Evolutionary conservation across 2,797 vertebrate genomes (phyloP).

Genomic region (Coregonus sp.): DNA sequence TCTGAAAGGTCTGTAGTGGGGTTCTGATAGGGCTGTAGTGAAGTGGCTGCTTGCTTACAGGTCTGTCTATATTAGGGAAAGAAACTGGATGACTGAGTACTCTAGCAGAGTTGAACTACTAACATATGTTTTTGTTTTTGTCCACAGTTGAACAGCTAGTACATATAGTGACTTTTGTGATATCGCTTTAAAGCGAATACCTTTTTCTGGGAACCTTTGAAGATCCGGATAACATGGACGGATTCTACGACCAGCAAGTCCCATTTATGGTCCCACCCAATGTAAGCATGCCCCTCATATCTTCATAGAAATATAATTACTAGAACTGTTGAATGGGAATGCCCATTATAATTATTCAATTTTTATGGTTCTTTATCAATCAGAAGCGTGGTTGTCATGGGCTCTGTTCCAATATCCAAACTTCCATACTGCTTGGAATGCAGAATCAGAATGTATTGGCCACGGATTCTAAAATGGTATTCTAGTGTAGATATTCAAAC

Average conservation of each 20-base stretch:
- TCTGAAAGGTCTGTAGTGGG: background rate
- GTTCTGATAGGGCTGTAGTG: background rate
- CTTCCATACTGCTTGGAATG: background rate
- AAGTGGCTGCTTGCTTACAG: background rate
- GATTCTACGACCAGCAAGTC: constrained; percentile 97
- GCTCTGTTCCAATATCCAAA: background rate
- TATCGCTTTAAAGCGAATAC: constrained; percentile 67
- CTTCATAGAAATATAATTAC: background rate
- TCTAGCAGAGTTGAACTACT: background rate
- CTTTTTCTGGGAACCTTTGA: constrained; percentile 54
- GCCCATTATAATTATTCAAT: background rate
- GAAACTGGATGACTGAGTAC: background rate
- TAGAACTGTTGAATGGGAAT: background rate
- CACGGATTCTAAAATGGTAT: background rate
- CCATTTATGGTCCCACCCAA: constrained; percentile 89
- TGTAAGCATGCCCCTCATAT: constrained; percentile 76
- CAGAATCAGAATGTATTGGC: background rate
- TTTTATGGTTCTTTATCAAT: background rate
- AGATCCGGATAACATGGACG: constrained; percentile 85
- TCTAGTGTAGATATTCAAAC: background rate
- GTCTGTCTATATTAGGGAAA: background rate
- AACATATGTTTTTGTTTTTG: constrained; percentile 24
- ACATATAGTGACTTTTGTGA: constrained; percentile 29
- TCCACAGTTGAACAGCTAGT: constrained; percentile 55
- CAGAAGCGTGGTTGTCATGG: background rate